These are phyloP conservation scores for Pseudotriccus pelzelni DNA, from an alignment of 2,797 vertebrate species.

Conservation along the genomic window DNA sequence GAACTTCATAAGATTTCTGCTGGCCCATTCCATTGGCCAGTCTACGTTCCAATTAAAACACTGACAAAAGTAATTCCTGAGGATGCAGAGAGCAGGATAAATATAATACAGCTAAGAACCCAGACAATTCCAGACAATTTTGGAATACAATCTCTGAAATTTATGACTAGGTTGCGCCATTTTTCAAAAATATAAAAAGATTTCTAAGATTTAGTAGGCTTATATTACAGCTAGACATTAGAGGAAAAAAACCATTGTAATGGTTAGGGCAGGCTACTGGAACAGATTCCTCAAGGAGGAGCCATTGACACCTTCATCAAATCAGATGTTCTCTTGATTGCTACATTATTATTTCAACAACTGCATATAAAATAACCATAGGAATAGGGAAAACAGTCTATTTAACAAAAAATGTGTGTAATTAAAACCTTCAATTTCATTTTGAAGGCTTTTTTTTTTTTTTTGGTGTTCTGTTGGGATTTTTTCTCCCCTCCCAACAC, in stretches of 20 bases:
- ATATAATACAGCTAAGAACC: background rate
- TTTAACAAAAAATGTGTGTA: background rate
- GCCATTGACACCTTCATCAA: background rate
- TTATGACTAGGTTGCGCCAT: background rate
- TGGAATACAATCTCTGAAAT: background rate
- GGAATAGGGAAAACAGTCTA: background rate
- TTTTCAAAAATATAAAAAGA: background rate
- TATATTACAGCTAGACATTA: background rate
- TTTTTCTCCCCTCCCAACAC: background rate
- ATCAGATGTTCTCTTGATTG: background rate
- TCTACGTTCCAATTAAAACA: background rate
- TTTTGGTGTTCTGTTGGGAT: background rate
- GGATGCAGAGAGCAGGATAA: background rate
- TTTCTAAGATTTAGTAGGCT: background rate
- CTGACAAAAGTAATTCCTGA: background rate
- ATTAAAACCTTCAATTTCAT: background rate
- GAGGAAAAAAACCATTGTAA: background rate
- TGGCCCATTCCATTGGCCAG: background rate
- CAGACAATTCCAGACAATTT: background rate
- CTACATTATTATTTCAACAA: background rate
- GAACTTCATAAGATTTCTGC: accelerated
- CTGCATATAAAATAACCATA: background rate
- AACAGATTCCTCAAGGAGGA: background rate
- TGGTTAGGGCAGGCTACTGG: background rate
- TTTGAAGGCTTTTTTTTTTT: background rate